Conservation (phyloP, 1,140 invertebrate species). For the Ladona fulva region DNA sequence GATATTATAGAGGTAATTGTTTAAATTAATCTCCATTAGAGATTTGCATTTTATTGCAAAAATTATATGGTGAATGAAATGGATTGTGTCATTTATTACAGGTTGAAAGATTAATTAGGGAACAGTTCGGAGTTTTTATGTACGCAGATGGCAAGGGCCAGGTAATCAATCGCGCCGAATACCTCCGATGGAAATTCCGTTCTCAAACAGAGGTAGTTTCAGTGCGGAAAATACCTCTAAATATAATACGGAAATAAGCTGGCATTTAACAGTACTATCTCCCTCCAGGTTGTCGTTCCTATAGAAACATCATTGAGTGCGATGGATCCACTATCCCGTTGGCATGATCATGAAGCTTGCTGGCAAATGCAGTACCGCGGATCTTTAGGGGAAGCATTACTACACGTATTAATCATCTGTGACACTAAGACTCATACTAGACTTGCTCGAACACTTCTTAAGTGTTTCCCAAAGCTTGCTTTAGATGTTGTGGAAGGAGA, state of each 20-base stretch:
- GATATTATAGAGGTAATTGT: conserved; percentile 22
- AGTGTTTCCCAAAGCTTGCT: conserved; percentile 83
- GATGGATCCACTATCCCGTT: conserved; percentile 74
- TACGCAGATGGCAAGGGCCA: conserved; percentile 82
- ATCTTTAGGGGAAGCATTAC: conserved; percentile 84
- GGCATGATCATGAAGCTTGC: conserved; percentile 84
- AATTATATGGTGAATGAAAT: too few species aligned
- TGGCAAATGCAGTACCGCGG: conserved; percentile 97
- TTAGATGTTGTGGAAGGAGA: conserved; percentile 94
- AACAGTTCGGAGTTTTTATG: conserved; percentile 82
- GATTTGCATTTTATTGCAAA: background rate
- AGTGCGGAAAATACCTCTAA: background rate
- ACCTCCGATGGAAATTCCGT: conserved; percentile 86
- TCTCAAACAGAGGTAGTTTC: conserved; percentile 60
- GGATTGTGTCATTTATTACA: conserved; percentile 23
- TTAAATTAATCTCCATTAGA: background rate
- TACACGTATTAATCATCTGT: conserved; percentile 92
- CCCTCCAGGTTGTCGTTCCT: conserved; percentile 57
- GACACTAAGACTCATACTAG: conserved; percentile 79
- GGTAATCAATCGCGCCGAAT: conserved; percentile 80
- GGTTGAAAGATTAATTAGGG: conserved; percentile 77
- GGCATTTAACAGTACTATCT: conserved; percentile 10
- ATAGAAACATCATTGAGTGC: conserved; percentile 69
- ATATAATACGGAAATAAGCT: background rate
- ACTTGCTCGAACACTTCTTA: conserved; percentile 78